Conservation (phyloP, 2,888 invertebrate genomes). For the Sicus ferrugineus region DNA sequence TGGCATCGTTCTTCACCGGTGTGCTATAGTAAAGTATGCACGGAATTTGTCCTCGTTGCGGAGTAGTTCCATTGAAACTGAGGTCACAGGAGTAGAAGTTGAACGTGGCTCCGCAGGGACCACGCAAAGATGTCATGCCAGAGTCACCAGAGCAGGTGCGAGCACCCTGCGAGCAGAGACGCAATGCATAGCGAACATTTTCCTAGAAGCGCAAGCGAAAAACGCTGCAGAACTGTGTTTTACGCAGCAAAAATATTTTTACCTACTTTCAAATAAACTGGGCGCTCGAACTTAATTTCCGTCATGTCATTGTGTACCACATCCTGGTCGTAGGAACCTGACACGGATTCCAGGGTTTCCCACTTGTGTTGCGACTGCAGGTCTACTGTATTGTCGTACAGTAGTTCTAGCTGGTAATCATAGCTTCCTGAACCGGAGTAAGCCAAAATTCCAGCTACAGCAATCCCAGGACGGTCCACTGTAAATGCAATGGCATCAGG, state of each 20-base stretch:
- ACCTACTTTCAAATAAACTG: constrained; percentile 81
- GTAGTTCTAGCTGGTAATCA: constrained; percentile 88
- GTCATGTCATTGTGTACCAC: constrained; percentile 88
- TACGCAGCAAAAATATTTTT: not conserved
- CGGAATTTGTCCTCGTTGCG: constrained; percentile 94
- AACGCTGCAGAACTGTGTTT: not conserved
- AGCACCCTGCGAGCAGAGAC: constrained; percentile 88
- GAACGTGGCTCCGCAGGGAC: constrained; percentile 91
- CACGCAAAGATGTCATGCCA: constrained; percentile 86
- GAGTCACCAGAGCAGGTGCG: constrained; percentile 95
- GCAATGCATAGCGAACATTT: constrained; percentile 86
- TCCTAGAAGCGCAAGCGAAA: constrained; percentile 68
- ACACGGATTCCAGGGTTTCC: constrained; percentile 84
- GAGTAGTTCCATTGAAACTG: constrained; percentile 96
- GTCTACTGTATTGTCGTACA: constrained; percentile 75
- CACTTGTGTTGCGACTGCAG: constrained; percentile 73
- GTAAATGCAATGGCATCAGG: constrained; percentile 96
- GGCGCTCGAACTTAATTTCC: constrained; percentile 89
- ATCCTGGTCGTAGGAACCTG: constrained; percentile 84
- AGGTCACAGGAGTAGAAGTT: constrained; percentile 90
- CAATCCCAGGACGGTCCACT: constrained; percentile 88
- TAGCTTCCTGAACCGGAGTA: constrained; percentile 90
- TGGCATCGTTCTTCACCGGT: constrained; percentile 57
- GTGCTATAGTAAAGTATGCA: constrained; percentile 78
- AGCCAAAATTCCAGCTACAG: constrained; percentile 87